These are phyloP conservation scores for Dryobates pubescens DNA, from an alignment of 2,797 vertebrate species.

Conservation along the genomic window DNA sequence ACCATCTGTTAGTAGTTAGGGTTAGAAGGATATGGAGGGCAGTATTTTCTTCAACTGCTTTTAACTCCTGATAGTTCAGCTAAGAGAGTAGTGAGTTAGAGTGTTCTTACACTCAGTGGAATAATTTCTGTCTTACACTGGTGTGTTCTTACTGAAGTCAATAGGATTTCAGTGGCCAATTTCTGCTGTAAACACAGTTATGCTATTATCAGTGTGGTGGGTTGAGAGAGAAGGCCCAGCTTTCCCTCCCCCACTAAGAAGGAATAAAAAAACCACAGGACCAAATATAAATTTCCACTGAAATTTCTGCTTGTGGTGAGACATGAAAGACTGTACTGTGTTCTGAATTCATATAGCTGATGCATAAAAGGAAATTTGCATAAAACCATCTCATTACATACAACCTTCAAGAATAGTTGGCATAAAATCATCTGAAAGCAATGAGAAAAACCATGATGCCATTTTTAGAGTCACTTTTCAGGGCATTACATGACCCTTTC, in stretches of 20 bases:
- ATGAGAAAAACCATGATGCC: background rate
- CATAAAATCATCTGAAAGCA: background rate
- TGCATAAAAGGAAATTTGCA: background rate
- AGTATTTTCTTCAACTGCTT: background rate
- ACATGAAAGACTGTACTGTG: background rate
- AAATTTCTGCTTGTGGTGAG: background rate
- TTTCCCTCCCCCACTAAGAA: no score
- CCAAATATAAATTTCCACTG: background rate
- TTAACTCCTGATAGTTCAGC: background rate
- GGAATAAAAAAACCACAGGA: no score
- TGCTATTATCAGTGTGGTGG: background rate
- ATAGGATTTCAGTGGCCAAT: background rate
- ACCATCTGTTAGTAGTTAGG: background rate
- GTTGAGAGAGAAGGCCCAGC: no score
- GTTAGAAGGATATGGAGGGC: background rate
- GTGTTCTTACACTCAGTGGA: background rate
- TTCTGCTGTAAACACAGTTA: background rate
- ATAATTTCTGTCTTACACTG: background rate
- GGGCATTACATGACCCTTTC: background rate
- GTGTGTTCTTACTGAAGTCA: background rate
- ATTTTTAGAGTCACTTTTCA: conserved; percentile 35
- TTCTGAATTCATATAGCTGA: background rate
- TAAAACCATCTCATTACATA: background rate
- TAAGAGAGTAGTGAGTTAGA: background rate
- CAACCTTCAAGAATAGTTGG: background rate